Conservation (phyloP, 2,113 vertebrate species). For the Elgaria multicarinata region DNA sequence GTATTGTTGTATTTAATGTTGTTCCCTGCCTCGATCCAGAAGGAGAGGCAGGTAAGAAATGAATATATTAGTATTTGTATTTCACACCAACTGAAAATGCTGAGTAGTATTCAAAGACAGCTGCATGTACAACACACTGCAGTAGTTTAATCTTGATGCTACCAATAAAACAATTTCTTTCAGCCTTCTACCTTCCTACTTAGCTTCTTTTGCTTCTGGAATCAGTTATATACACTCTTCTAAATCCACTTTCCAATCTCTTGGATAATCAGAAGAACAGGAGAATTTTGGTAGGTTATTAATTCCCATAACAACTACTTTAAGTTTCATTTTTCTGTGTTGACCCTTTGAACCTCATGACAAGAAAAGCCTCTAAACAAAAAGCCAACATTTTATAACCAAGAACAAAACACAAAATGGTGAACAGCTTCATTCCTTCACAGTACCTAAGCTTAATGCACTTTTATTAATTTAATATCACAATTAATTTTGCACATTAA, state of each 20-base stretch:
- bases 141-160: background rate
- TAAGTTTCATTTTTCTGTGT: too few relatives aligned
- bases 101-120: background rate
- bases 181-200: too few relatives aligned
- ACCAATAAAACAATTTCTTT: background rate
- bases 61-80: background rate
- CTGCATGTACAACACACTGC: background rate
- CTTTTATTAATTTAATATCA: constrained; percentile 55
- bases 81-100: background rate
- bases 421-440: constrained; percentile 4
- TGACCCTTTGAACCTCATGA: background rate
- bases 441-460: constrained; percentile 49
- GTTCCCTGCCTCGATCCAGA: too few relatives aligned
- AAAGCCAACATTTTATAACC: background rate
- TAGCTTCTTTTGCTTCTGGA: too few relatives aligned
- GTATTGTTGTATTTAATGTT: too few relatives aligned
- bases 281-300: background rate
- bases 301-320: background rate
- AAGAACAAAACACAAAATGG: background rate
- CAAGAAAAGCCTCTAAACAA: background rate
- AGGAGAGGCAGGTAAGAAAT: too few relatives aligned
- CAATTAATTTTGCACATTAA: constrained; percentile 64
- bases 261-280: background rate
- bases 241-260: too few relatives aligned
- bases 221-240: background rate